Evolutionary conservation across 2,797 vertebrate genomes (phyloP).

Genomic region (Danio jaintianensis): DNA sequence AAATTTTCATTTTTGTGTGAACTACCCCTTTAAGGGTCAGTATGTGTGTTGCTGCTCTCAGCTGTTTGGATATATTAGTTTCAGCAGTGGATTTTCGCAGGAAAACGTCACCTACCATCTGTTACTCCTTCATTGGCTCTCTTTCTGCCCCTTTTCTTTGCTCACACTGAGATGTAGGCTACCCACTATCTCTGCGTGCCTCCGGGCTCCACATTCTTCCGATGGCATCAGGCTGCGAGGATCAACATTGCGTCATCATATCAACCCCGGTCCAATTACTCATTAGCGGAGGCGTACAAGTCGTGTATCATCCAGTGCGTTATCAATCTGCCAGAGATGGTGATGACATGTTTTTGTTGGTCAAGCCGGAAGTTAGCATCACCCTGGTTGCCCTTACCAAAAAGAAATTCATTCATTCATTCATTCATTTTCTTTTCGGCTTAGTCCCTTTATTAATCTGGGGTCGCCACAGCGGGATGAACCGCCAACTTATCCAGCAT

Average conservation of each 20-base stretch:
- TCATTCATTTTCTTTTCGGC: too few relatives aligned
- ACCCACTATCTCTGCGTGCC: background rate
- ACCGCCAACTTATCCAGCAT: too few relatives aligned
- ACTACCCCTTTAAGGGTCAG: background rate
- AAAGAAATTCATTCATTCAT: too few relatives aligned
- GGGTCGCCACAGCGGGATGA: too few relatives aligned
- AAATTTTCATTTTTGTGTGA: too few relatives aligned
- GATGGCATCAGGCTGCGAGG: background rate
- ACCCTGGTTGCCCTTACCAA: background rate
- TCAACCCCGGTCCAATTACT: slow-evolving; percentile 12
- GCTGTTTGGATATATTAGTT: slow-evolving; percentile 41
- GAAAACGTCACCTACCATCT: slow-evolving; percentile 38
- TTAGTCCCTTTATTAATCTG: too few relatives aligned
- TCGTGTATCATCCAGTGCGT: background rate
- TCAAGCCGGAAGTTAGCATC: background rate
- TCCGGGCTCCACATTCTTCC: background rate
- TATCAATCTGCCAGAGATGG: background rate
- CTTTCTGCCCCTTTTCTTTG: slow-evolving; percentile 29
- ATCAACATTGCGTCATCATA: slow-evolving; percentile 41
- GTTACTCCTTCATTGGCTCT: slow-evolving; percentile 22
- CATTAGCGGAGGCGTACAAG: slow-evolving; percentile 20
- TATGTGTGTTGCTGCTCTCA: background rate
- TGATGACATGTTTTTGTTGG: background rate
- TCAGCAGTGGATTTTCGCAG: slow-evolving; percentile 30
- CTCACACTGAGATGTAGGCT: slow-evolving; percentile 5